Evolutionary conservation across 2,797 vertebrate genomes (phyloP), one percentile per base, ranked within the genome.

Genomic region (Cirrhinus molitorella): DNA sequence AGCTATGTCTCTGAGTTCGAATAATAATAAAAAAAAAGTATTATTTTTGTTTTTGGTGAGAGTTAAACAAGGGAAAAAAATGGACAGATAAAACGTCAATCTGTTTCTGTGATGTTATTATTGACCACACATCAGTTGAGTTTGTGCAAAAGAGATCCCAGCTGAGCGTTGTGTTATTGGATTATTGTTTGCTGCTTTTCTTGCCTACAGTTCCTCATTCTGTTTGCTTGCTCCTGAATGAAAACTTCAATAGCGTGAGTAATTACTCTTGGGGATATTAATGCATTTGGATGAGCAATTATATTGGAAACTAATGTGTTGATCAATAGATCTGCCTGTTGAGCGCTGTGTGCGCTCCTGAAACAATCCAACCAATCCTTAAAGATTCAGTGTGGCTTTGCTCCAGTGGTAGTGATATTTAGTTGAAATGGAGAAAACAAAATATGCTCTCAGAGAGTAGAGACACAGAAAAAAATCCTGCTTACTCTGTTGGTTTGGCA

Each of bases 311-410:
- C 13, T 43, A 59, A 76, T 57, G 73, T 76, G 34, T 59, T 75
- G 34, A 75, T 75, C 73, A 75, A 75, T 75, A 75, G 21, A 57
- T 59, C 73, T 75, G 73, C 73, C 53, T 25, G 53, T 59, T 75
- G 34, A 75, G 51, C 8, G 1, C 16, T 59, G 2, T 76, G 21
- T 12, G 73, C 34, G 17, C 8, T 76, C 53, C 53, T 76, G 34
- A 25, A 76, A 59, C 31, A 43, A 59, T 17, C 31, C 21, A 25
- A 6, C 37, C 73, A 76, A 17, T 43, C 34, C 28, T 73, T 49
- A 57, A 59, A 59, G 4, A 43, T 59, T 76, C 37, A 76, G 7
- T 40, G 53, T 43, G 53, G n/a, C 53, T 76, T 76, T 76, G 37
- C 73, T 59, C n/a, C 34, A 59, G 53, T 17, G 73, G 34, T 43